Conservation (phyloP, 2,888 invertebrate species). For the Nesidiocoris tenuis region DNA sequence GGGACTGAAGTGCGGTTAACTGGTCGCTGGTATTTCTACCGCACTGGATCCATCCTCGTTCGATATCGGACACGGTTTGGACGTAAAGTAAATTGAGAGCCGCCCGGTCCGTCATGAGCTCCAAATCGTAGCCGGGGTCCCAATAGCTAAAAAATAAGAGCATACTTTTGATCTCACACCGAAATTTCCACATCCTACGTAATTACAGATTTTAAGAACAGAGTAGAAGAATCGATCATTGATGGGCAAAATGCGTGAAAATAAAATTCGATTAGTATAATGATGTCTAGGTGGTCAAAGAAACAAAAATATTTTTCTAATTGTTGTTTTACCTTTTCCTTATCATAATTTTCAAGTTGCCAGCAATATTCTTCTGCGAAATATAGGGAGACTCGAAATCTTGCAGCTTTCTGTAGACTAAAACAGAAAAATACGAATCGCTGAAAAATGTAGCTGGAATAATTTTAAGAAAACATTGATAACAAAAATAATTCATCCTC, state of each 20-base stretch:
- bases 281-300: too few species aligned
- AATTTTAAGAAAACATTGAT: too few species aligned
- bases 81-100: slow-evolving; percentile 83
- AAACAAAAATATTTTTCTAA: too few species aligned
- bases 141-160: slow-evolving; percentile 67
- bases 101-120: slow-evolving; percentile 76
- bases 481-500: too few species aligned
- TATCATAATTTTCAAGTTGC: slow-evolving; percentile 74
- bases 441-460: too few species aligned
- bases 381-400: slow-evolving; percentile 97
- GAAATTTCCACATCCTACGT: too few species aligned
- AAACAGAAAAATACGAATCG: slow-evolving; percentile 55
- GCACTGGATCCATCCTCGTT: slow-evolving; percentile 79
- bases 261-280: too few species aligned
- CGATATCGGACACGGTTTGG: slow-evolving; percentile 83
- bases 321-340: slow-evolving; percentile 82
- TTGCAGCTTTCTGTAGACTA: slow-evolving; percentile 83
- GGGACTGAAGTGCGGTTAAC: slow-evolving; percentile 69
- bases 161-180: too few species aligned
- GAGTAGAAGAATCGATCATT: too few species aligned
- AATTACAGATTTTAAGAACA: too few species aligned
- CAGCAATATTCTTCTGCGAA: slow-evolving; percentile 77
- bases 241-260: too few species aligned
- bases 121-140: slow-evolving; percentile 80
- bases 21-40: slow-evolving; percentile 68